phyloP scores from a whole-genome alignment of 1,140 invertebrate species.

The Cataglyphis hispanica region DNA sequence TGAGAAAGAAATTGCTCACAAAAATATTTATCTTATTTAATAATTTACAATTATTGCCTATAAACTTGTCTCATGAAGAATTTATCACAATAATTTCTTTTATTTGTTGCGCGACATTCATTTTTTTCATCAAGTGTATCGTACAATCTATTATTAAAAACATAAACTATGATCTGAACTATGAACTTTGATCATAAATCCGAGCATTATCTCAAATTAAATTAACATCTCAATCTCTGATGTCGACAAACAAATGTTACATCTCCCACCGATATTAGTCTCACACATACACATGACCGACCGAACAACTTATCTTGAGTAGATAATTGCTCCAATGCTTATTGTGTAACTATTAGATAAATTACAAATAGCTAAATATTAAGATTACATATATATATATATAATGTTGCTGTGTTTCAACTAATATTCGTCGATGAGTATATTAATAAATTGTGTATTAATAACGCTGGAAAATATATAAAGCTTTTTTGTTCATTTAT shows the following conservation, averaged over 20 bases:
- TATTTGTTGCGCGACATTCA: background rate
- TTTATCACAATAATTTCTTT: background rate
- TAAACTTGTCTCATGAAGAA: conserved; percentile 24
- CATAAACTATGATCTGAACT: conserved; percentile 59
- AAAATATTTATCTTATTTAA: conserved; percentile 37
- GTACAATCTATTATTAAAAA: conserved; percentile 45
- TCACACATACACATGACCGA: background rate
- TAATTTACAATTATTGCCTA: conserved; percentile 53
- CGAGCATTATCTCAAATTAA: conserved; percentile 54
- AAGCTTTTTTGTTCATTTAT: conserved; percentile 17
- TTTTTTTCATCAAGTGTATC: conserved; percentile 1
- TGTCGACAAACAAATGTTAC: conserved; percentile 27
- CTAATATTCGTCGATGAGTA: conserved; percentile 13
- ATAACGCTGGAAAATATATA: conserved; percentile 7
- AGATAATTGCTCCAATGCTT: background rate
- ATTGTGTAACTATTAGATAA: conserved; percentile 32
- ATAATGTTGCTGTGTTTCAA: conserved; percentile 34
- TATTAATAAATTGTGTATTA: background rate
- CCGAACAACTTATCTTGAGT: conserved; percentile 12
- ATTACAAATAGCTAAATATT: conserved; percentile 65
- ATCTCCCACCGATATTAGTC: conserved; percentile 20
- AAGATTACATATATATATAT: background rate
- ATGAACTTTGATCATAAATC: conserved; percentile 69
- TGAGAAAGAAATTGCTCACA: conserved; percentile 33
- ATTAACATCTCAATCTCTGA: conserved; percentile 51